Evolutionary conservation across 2,797 vertebrate species (phyloP).

Genomic region (Mus spretus): DNA sequence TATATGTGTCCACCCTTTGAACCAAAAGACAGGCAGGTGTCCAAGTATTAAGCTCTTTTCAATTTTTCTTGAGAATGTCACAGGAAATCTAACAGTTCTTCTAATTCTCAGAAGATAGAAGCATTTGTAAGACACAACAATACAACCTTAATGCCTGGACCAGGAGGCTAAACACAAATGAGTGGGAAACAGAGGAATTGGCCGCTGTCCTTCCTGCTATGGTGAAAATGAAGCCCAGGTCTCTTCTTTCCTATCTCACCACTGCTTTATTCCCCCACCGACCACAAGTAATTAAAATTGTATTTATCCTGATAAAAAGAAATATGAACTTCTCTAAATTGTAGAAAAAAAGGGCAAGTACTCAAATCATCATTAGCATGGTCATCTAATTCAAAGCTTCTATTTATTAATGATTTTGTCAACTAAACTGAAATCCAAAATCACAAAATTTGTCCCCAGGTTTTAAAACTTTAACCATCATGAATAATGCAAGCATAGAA

Average conservation of each 20-base stretch:
- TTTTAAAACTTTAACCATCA: conserved; percentile 34
- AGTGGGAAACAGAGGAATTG: conserved; percentile 12
- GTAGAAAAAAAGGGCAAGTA: conserved; percentile 51
- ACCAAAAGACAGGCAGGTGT: not conserved
- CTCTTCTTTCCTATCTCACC: not conserved
- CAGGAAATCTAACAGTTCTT: conserved; percentile 52
- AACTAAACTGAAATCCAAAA: conserved; percentile 38
- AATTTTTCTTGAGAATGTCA: not conserved
- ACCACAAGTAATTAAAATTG: conserved; percentile 32
- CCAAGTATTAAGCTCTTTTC: conserved; percentile 7
- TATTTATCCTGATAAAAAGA: not conserved
- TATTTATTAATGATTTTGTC: conserved; percentile 29
- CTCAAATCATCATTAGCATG: conserved; percentile 1
- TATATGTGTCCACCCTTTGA: not conserved
- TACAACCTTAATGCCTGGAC: not conserved
- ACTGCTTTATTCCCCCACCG: not conserved
- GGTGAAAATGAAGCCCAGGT: not conserved
- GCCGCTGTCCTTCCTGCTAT: not conserved
- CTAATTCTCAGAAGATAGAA: not conserved
- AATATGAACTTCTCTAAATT: conserved; percentile 47
- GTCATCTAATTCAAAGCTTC: conserved; percentile 4
- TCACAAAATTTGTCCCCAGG: conserved; percentile 16
- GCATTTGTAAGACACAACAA: conserved; percentile 9
- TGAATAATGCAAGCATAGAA: conserved; percentile 58
- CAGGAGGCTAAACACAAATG: conserved; percentile 16